Percentiles rank a stretch among this genome's conserved stretches.
Evolutionary conservation across 2,888 invertebrate genomes (phyloP).

Genomic region (Timema podura): DNA sequence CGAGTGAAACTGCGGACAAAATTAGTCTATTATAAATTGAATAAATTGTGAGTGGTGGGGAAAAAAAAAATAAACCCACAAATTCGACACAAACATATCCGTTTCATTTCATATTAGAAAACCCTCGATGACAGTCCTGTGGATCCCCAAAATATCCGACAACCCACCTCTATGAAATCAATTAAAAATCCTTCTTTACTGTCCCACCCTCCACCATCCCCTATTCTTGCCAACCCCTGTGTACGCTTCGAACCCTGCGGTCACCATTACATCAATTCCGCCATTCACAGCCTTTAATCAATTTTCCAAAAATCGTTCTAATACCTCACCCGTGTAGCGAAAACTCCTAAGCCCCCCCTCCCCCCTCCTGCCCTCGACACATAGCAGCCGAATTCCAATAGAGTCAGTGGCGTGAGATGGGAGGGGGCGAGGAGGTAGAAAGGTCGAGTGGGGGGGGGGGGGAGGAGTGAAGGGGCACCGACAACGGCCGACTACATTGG

Average conservation of each 20-base stretch:
- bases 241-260: neutral
- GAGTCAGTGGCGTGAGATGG: neutral
- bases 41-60: no score
- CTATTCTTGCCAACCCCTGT: neutral
- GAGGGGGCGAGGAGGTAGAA: neutral
- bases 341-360: neutral
- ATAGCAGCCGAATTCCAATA: constrained; percentile 15
- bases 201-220: neutral
- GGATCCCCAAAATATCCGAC: no score
- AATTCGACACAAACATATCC: no score
- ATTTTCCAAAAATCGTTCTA: neutral
- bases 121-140: no score
- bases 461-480: neutral
- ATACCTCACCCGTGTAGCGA: no score
- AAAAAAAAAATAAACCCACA: no score
- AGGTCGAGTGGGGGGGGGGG: neutral
- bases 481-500: neutral
- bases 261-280: constrained; percentile 15
- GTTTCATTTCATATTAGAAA: no score
- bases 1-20: no score
- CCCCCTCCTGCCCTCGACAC: neutral
- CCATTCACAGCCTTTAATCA: constrained; percentile 15
- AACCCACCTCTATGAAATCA: no score
- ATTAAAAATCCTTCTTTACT: neutral
- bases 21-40: no score